A percentile compares a stretch with the other conserved stretches of the same genome.
Evolutionary conservation across 2,888 invertebrate genomes (phyloP).

Genomic region (Ectemnius lituratus): DNA sequence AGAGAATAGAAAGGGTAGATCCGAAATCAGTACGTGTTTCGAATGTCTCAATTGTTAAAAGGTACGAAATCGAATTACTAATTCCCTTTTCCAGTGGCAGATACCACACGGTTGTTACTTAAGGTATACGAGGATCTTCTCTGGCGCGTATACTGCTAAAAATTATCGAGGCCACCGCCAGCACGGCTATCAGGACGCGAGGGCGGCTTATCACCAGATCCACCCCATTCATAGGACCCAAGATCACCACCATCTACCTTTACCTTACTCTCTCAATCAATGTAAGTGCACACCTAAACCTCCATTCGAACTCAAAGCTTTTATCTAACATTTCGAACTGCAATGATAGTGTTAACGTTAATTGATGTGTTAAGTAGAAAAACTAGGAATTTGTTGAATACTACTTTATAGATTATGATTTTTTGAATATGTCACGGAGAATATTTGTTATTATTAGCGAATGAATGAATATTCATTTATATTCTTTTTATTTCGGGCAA

Average conservation of each 20-base stretch:
- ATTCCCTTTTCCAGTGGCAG: constrained; percentile 68
- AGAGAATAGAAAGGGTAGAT: neutral
- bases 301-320: too few relatives aligned
- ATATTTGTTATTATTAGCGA: too few relatives aligned
- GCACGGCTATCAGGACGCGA: constrained; percentile 64
- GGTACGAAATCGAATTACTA: constrained; percentile 25
- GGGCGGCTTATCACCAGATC: constrained; percentile 70
- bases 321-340: too few relatives aligned
- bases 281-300: constrained; percentile 68
- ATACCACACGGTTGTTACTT: constrained; percentile 74
- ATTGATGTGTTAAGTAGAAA: too few relatives aligned
- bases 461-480: too few relatives aligned
- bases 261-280: constrained; percentile 60
- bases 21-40: neutral
- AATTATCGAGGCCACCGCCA: constrained; percentile 65
- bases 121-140: constrained; percentile 72
- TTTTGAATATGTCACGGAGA: too few relatives aligned
- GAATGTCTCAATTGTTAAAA: neutral
- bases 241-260: constrained; percentile 43
- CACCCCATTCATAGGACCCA: constrained; percentile 67
- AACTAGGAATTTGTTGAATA: too few relatives aligned
- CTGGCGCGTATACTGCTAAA: constrained; percentile 69
- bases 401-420: too few relatives aligned
- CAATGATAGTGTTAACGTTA: too few relatives aligned
- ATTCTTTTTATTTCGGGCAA: too few relatives aligned